Conservation (phyloP, 2,113 vertebrate genomes). For the Onychostruthus taczanowskii region DNA sequence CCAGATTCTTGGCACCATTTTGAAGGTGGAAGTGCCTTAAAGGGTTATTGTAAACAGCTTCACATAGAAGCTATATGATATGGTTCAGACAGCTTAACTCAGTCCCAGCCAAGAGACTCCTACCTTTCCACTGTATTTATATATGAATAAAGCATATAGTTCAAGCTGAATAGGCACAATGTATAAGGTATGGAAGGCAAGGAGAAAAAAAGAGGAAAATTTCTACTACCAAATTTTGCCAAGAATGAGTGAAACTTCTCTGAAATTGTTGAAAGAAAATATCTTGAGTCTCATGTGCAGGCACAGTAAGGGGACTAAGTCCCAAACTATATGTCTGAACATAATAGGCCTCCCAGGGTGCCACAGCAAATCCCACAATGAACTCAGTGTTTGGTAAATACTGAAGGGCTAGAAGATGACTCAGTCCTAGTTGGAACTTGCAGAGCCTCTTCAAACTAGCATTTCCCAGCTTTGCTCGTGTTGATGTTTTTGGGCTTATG, state of each 20-base stretch:
- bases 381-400: background rate
- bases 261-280: background rate
- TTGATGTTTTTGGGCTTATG: background rate
- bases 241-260: background rate
- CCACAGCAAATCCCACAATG: background rate
- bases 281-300: background rate
- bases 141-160: background rate
- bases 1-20: background rate
- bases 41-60: background rate
- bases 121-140: background rate
- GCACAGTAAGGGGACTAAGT: background rate
- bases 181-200: background rate
- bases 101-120: background rate
- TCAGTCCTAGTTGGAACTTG: background rate
- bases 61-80: background rate
- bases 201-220: background rate
- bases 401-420: background rate
- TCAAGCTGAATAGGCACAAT: background rate
- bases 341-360: background rate
- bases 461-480: background rate
- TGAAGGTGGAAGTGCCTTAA: background rate
- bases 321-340: background rate
- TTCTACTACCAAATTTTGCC: background rate
- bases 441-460: background rate
- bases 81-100: background rate